Evolutionary conservation across 2,797 vertebrate species (phyloP).

Genomic region (Phrynocephalus forsythii): DNA sequence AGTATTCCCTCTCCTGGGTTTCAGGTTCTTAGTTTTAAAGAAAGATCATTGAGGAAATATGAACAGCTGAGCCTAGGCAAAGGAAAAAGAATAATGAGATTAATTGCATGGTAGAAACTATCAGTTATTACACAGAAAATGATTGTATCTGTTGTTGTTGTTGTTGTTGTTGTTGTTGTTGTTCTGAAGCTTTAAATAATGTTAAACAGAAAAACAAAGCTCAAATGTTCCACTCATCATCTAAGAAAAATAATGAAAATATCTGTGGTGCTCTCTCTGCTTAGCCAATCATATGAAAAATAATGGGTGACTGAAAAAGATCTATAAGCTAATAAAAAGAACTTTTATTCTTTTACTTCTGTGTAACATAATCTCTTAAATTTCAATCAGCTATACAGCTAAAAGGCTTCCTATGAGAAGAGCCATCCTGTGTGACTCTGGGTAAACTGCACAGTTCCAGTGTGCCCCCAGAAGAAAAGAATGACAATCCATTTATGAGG

Average conservation of each 20-base stretch:
- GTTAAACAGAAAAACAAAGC: conserved; percentile 25
- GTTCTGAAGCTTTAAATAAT: conserved; percentile 26
- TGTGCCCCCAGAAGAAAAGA: no score
- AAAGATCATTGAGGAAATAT: conserved; percentile 53
- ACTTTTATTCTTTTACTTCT: background rate
- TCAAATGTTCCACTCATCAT: background rate
- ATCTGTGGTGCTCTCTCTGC: background rate
- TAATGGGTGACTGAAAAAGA: background rate
- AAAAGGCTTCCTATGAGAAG: background rate
- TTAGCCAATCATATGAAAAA: background rate
- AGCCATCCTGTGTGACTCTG: no score
- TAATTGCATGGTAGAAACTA: conserved; percentile 35
- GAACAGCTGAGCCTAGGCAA: conserved; percentile 58
- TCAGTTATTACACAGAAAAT: conserved; percentile 43
- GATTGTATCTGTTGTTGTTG: conserved; percentile 29
- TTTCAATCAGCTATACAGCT: background rate
- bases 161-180: background rate
- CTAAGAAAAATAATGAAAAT: conserved; percentile 33
- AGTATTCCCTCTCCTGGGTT: background rate
- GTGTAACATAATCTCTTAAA: background rate
- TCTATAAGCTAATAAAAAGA: background rate
- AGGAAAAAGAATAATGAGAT: conserved; percentile 42
- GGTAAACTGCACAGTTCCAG: no score
- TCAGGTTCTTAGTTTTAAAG: conserved; percentile 49
- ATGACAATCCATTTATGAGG: no score